Conservation (phyloP, 2,888 invertebrate species). For the Aspidiotus destructor region DNA sequence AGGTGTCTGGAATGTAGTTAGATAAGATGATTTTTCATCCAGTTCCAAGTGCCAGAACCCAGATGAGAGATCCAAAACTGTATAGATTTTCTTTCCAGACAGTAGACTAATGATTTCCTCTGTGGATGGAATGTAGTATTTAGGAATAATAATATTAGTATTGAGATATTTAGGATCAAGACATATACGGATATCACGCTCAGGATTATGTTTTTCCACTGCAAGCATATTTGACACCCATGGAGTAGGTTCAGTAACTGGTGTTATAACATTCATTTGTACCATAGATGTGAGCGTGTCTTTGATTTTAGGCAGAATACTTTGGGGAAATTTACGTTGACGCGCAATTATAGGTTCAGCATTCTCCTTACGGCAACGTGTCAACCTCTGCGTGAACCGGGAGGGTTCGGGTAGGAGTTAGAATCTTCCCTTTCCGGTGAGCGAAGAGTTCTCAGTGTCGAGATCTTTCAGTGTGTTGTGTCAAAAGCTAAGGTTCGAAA, state of each 20-base stretch:
- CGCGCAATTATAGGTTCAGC: too few relatives aligned
- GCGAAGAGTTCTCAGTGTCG: too few relatives aligned
- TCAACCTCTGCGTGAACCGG: too few relatives aligned
- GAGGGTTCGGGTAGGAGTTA: too few relatives aligned
- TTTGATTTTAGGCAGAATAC: too few relatives aligned
- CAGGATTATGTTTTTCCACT: neutral
- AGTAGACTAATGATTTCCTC: neutral
- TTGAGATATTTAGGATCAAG: conserved; percentile 2
- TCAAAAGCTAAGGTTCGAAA: too few relatives aligned
- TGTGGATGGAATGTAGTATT: neutral
- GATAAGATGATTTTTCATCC: conserved; percentile 34
- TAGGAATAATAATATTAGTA: neutral
- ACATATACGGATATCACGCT: neutral
- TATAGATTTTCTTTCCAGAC: neutral
- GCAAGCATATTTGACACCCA: neutral
- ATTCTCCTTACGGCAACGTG: too few relatives aligned
- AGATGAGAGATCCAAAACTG: neutral
- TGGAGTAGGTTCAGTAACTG: neutral
- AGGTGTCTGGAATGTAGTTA: conserved; percentile 37
- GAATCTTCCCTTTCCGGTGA: too few relatives aligned
- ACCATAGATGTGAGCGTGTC: too few relatives aligned
- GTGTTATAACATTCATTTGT: too few relatives aligned
- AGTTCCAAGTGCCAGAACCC: conserved; percentile 33
- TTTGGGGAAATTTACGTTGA: too few relatives aligned
- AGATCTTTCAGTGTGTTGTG: too few relatives aligned